These are phyloP conservation scores for Halictus ligatus DNA, from an alignment of 2,888 invertebrate species.

Conservation along the genomic window DNA sequence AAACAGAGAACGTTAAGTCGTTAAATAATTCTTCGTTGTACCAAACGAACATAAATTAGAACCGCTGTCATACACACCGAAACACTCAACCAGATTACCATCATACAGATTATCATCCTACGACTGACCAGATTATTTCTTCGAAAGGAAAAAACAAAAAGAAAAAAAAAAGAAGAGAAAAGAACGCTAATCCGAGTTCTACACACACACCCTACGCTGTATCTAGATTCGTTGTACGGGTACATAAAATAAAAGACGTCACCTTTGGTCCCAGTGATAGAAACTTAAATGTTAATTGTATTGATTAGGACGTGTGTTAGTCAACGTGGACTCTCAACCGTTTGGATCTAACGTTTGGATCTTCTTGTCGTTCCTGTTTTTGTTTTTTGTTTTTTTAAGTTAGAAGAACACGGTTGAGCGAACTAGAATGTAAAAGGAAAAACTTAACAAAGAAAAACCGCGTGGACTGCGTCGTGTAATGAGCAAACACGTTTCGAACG, in stretches of 20 bases:
- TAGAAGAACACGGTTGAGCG: conserved; percentile 47
- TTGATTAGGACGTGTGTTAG: conserved; percentile 75
- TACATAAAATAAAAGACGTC: conserved; percentile 76
- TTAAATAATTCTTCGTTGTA: conserved; percentile 30
- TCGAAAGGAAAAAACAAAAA: conserved; percentile 46
- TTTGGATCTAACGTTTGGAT: conserved; percentile 65
- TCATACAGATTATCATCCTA: conserved; percentile 18
- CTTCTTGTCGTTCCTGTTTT: neutral
- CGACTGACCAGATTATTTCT: conserved; percentile 71
- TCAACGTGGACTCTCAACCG: conserved; percentile 59
- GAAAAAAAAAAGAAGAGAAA: neutral
- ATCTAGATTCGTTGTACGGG: conserved; percentile 74
- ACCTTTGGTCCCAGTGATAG: conserved; percentile 82
- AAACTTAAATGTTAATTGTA: conserved; percentile 78
- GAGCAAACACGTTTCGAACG: conserved; percentile 66
- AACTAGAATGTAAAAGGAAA: conserved; percentile 42
- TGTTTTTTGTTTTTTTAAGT: conserved; percentile 28
- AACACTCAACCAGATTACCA: conserved; percentile 9
- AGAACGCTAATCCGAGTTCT: conserved; percentile 34
- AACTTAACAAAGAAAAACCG: conserved; percentile 50
- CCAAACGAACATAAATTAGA: conserved; percentile 23
- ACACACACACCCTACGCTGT: conserved; percentile 49
- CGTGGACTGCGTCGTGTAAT: conserved; percentile 53
- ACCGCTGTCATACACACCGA: conserved; percentile 3
- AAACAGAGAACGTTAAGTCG: conserved; percentile 2